Evolutionary conservation across 1,140 invertebrate species (phyloP).

Genomic region (Papilio polyxenes): DNA sequence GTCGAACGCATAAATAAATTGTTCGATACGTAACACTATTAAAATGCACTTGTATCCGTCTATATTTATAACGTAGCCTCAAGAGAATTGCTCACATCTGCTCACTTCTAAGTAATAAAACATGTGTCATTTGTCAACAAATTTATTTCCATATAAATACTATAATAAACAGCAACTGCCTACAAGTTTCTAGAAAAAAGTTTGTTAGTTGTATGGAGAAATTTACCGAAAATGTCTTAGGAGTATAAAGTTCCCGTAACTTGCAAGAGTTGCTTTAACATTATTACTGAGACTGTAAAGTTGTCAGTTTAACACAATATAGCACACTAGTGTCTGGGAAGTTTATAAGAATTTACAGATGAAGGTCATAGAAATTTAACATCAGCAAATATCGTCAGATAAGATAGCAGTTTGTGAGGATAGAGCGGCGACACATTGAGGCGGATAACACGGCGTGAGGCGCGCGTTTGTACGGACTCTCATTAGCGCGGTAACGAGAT

Average conservation of each 20-base stretch:
- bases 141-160: not conserved
- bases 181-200: not conserved
- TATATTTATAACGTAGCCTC: not conserved
- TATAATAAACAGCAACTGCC: not conserved
- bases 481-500: constrained; percentile 48
- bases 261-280: no score
- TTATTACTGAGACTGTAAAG: no score
- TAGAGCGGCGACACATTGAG: not conserved
- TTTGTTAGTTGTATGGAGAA: no score
- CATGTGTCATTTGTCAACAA: constrained; percentile 15
- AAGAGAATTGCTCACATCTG: constrained; percentile 15
- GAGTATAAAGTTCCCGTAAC: no score
- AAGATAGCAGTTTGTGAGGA: not conserved
- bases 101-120: constrained; percentile 3
- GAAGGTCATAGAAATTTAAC: not conserved
- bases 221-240: no score
- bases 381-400: not conserved
- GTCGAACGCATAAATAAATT: not conserved
- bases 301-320: no score
- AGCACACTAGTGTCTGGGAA: no score
- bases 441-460: not conserved
- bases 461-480: constrained; percentile 53
- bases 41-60: not conserved
- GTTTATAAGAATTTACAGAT: no score
- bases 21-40: not conserved